Conservation (phyloP, 1,140 invertebrate species). For the Drosophila funebris region DNA sequence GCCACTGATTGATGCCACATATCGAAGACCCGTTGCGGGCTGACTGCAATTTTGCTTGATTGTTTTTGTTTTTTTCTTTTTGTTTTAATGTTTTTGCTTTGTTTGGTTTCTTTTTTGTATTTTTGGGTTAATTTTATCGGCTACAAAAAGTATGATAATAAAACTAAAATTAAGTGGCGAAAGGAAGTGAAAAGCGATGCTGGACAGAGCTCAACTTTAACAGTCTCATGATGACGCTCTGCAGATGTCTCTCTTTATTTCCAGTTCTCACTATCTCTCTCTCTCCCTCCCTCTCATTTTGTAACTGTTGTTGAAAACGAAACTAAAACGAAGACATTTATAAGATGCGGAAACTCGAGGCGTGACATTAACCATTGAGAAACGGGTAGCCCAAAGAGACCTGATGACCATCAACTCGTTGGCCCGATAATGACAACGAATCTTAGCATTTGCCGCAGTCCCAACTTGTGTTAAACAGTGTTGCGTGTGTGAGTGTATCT, state of each 20-base stretch:
- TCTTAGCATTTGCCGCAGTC: constrained; percentile 8
- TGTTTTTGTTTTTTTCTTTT: constrained; percentile 8
- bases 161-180: constrained; percentile 56
- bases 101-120: not conserved
- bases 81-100: constrained; percentile 9
- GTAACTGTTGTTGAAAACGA: constrained; percentile 32
- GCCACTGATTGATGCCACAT: not conserved
- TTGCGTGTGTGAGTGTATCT: not conserved
- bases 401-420: constrained; percentile 19
- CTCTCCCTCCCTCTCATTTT: not conserved
- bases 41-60: constrained; percentile 45
- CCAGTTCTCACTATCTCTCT: not conserved
- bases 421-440: constrained; percentile 34
- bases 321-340: constrained; percentile 50
- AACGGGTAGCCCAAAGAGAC: constrained; percentile 4
- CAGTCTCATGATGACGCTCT: constrained; percentile 14
- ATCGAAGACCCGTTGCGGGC: constrained; percentile 5
- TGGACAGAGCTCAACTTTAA: not conserved
- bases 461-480: not conserved
- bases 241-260: not conserved
- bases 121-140: constrained; percentile 48
- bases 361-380: constrained; percentile 54
- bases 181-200: constrained; percentile 67
- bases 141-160: constrained; percentile 37
- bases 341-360: constrained; percentile 54